Conservation (phyloP, 1,140 invertebrate species). For the Bombyx mandarina region DNA sequence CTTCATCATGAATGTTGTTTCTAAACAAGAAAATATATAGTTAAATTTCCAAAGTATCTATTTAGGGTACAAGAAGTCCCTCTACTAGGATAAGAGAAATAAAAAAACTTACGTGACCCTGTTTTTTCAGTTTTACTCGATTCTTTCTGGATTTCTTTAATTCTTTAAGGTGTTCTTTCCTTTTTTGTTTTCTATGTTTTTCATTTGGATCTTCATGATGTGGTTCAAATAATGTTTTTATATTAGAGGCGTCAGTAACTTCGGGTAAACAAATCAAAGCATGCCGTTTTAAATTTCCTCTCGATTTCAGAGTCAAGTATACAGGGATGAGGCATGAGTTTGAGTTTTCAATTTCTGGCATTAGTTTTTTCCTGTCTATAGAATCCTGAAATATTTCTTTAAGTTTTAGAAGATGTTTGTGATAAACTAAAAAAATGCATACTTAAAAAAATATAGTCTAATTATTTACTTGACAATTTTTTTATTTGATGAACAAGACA, state of each 20-base stretch:
- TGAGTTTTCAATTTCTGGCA: constrained; percentile 27
- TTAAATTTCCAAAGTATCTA: too few relatives aligned
- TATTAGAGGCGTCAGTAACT: constrained; percentile 62
- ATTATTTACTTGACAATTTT: too few relatives aligned
- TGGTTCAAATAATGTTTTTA: constrained; percentile 70
- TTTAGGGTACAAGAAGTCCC: too few relatives aligned
- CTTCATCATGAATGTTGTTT: too few relatives aligned
- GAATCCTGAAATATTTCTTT: constrained; percentile 24
- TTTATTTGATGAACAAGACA: too few relatives aligned
- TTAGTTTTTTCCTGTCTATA: constrained; percentile 20
- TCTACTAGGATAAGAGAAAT: too few relatives aligned
- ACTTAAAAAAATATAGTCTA: too few relatives aligned
- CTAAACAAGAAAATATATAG: too few relatives aligned
- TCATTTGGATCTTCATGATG: constrained; percentile 73
- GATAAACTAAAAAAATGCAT: too few relatives aligned
- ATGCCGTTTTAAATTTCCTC: constrained; percentile 57
- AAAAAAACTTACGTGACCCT: constrained; percentile 27
- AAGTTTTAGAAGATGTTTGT: neutral
- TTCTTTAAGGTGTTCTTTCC: constrained; percentile 71
- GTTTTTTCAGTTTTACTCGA: constrained; percentile 69
- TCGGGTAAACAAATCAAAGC: constrained; percentile 78
- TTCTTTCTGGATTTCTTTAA: constrained; percentile 74
- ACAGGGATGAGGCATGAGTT: constrained; percentile 41
- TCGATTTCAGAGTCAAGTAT: constrained; percentile 34
- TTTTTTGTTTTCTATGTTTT: constrained; percentile 70